Base-by-base conservation (phyloP, 2,113 vertebrate species). In the Peucedramus taeniatus region DNA sequence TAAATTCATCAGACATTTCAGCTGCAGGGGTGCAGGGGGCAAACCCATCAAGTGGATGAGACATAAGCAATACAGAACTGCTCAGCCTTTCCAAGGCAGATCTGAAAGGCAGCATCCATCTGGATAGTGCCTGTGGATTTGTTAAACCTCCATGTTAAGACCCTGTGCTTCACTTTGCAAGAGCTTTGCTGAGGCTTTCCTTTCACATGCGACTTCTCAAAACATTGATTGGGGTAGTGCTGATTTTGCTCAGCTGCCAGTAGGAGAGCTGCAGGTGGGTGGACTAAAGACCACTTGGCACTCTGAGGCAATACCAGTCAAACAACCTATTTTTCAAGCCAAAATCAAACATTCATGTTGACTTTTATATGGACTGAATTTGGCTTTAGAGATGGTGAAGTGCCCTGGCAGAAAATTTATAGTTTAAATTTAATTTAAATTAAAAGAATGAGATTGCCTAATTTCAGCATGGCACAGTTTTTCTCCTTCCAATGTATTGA, bases 221-320 rank as follows among this genome's bases (percentile, higher is more conserved):
- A 96, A 86, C 65, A 77, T 50, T 79, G 53, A 59, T 42, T 2
- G 11, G 17, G 20, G 65, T 65, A 80, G 78, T 42, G 63, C 75
- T 93, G 87, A 50, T 83, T 96, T 80, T 90, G 74, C 35, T 94
- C 47, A 90, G 59, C 91, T 93, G 84, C 90, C 91, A 90, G 54
- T 17, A 74, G 47, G 63, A 91, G 78, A 94, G 57, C 23, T 79
- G 39, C 50, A 69, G 61, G 66, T 54, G 74, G 77, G 70, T 84
- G 81, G 35, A 80, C 70, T 77, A 50, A 93, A 90, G 47, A 42
- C 47, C 91, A 42, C 71, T 79, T 53, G 17, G 81, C 0, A 13
- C 15, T 91, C 66, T 74, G 45, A 80, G 66, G 70, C 66, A 83
- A 69, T 56, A 74, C 17, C 16, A 89, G 60, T 59, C 75, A 83